phyloP scores from a whole-genome alignment of 2,113 vertebrate species.

The Apodemus speciosus region DNA sequence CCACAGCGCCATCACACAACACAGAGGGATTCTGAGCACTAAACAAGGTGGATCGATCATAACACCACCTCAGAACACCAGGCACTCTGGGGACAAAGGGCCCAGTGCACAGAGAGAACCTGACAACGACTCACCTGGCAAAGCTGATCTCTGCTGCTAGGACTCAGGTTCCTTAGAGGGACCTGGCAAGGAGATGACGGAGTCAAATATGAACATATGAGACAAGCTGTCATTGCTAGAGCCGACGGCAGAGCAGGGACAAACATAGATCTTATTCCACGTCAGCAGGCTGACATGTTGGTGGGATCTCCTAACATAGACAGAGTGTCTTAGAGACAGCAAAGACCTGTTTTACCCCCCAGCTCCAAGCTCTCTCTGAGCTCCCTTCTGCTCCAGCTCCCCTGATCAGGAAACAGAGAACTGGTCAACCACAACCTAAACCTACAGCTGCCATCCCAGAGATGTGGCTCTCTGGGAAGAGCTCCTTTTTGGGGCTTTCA shows the following conservation, averaged over 20 bases:
- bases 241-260: not conserved
- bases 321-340: not conserved
- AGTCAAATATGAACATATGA: accelerated
- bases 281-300: accelerated
- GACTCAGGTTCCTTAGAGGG: not conserved
- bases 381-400: not conserved
- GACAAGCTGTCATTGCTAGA: accelerated
- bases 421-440: accelerated
- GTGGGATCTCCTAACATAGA: not conserved
- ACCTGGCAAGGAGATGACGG: not conserved
- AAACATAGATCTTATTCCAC: not conserved
- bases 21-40: not conserved
- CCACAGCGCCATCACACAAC: accelerated
- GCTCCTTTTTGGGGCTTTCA: not conserved
- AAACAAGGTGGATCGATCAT: too few relatives aligned
- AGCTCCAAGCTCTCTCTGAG: accelerated
- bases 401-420: not conserved
- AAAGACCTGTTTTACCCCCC: accelerated
- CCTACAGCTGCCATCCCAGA: not conserved
- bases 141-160: not conserved
- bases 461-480: accelerated
- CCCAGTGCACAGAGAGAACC: too few relatives aligned
- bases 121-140: accelerated
- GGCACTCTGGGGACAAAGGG: not conserved
- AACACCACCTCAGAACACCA: not conserved